Conservation (phyloP, 2,797 vertebrate species). For the Pitangus sulphuratus region DNA sequence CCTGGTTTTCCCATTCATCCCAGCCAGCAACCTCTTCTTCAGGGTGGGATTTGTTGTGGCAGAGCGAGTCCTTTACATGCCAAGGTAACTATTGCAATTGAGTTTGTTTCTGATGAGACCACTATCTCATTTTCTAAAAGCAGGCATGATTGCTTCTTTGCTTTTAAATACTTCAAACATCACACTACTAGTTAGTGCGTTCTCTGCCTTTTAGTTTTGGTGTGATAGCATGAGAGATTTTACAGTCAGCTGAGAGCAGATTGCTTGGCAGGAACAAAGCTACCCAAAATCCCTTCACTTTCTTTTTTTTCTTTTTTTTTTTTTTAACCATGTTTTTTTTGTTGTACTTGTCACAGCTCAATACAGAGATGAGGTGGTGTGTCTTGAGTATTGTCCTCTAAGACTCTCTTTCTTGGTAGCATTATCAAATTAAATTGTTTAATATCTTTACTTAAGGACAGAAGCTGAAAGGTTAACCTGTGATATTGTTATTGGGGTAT, state of each 20-base stretch:
- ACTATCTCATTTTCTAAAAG: slow-evolving; percentile 34
- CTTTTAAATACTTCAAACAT: background rate
- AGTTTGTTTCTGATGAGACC: slow-evolving; percentile 51
- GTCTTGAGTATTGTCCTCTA: background rate
- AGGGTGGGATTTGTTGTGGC: slow-evolving; percentile 97
- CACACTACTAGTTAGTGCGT: background rate
- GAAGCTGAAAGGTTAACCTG: background rate
- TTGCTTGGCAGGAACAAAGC: slow-evolving; percentile 8
- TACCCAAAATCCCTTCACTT: background rate
- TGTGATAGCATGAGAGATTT: background rate
- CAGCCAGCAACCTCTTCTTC: slow-evolving; percentile 98
- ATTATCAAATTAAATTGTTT: background rate
- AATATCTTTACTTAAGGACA: background rate
- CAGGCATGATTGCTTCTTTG: background rate
- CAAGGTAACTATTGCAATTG: slow-evolving; percentile 83
- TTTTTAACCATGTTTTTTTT: background rate
- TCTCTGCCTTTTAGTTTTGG: slow-evolving; percentile 31
- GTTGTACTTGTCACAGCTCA: background rate
- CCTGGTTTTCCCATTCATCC: slow-evolving; percentile 95
- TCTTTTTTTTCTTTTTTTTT: background rate
- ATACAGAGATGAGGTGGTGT: background rate
- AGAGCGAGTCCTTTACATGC: slow-evolving; percentile 97
- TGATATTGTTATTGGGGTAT: background rate
- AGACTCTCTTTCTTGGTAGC: background rate
- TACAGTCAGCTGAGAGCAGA: background rate